Evolutionary conservation across 2,113 vertebrate species (phyloP).

Genomic region (Calidris pugnax): DNA sequence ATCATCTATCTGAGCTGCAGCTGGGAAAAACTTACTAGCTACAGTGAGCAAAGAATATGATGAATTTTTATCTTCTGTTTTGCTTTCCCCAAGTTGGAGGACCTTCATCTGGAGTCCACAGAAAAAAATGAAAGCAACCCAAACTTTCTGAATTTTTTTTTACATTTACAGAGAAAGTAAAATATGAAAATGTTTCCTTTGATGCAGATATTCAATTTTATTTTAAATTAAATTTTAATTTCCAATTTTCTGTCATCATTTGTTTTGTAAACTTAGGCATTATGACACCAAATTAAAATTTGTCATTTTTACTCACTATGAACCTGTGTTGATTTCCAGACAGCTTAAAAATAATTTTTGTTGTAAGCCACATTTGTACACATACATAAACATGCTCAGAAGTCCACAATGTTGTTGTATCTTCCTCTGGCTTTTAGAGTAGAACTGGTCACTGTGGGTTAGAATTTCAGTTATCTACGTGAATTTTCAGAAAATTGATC

Average conservation of each 20-base stretch:
- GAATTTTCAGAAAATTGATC: neutral
- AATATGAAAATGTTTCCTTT: neutral
- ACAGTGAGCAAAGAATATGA: neutral
- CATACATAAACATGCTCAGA: neutral
- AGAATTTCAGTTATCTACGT: neutral
- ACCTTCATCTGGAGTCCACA: neutral
- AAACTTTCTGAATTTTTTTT: neutral
- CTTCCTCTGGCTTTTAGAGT: neutral
- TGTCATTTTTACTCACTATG: accelerated
- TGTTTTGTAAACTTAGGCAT: neutral
- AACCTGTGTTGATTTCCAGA: neutral
- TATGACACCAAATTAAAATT: neutral
- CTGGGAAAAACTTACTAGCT: neutral
- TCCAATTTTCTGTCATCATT: neutral
- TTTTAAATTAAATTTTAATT: neutral
- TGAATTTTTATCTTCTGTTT: neutral
- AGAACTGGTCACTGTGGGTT: neutral
- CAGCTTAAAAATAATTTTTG: neutral
- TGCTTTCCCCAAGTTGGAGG: neutral
- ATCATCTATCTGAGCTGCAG: neutral
- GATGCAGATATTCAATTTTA: neutral
- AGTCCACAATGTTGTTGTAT: neutral
- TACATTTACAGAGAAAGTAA: neutral
- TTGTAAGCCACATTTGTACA: neutral
- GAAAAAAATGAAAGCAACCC: neutral